phyloP scores from a whole-genome alignment of 1,140 invertebrate genomes.

The Asbolus verrucosus region DNA sequence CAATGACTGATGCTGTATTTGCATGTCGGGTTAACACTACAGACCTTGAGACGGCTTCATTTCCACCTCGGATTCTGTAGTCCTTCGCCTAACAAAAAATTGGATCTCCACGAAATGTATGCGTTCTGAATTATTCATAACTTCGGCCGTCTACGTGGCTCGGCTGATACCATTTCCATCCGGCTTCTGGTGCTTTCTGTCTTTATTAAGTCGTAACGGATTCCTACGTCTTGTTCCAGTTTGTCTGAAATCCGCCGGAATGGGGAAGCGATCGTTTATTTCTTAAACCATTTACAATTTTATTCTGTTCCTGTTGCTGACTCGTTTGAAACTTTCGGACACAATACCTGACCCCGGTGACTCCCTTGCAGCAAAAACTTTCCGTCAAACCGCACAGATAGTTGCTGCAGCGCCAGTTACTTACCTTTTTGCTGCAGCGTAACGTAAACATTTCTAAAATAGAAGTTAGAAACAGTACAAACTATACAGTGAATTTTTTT shows the following conservation, averaged over 20 bases:
- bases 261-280: too few relatives aligned
- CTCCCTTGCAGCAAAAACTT: too few relatives aligned
- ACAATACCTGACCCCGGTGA: too few relatives aligned
- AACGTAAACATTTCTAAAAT: too few relatives aligned
- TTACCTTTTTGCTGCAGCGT: too few relatives aligned
- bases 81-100: constrained; percentile 33
- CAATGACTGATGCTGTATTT: constrained; percentile 36
- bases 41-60: constrained; percentile 36
- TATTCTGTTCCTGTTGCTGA: too few relatives aligned
- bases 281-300: too few relatives aligned
- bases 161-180: constrained; percentile 11
- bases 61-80: constrained; percentile 28
- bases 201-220: constrained; percentile 20
- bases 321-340: too few relatives aligned
- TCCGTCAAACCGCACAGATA: too few relatives aligned
- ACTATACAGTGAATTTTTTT: too few relatives aligned
- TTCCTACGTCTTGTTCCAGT: background rate
- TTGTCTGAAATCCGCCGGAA: background rate
- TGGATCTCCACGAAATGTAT: constrained; percentile 35
- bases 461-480: too few relatives aligned
- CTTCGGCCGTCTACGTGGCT: constrained; percentile 7
- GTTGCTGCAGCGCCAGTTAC: too few relatives aligned
- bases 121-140: constrained; percentile 32
- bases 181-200: constrained; percentile 7
- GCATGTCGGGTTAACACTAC: constrained; percentile 18